phyloP scores from a whole-genome alignment of 2,797 vertebrate genomes.

The Tapera naevia region DNA sequence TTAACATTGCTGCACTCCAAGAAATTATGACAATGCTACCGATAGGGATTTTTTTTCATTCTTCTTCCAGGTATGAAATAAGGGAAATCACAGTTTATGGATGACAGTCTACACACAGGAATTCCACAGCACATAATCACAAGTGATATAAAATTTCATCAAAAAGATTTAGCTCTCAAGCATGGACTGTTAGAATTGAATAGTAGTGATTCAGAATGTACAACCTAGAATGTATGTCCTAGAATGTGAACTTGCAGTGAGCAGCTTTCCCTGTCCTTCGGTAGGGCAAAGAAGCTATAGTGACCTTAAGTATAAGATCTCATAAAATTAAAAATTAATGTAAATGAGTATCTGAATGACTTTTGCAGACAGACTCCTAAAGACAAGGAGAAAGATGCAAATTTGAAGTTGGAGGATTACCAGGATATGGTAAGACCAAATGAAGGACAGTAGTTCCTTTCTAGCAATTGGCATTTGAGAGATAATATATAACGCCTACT shows the following conservation, averaged over 20 bases:
- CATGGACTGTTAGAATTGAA: neutral
- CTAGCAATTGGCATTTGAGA: neutral
- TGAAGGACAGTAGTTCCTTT: neutral
- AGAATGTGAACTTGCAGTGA: neutral
- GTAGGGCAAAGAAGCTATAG: neutral
- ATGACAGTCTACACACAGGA: neutral
- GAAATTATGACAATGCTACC: neutral
- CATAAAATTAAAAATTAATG: neutral
- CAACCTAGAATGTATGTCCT: neutral
- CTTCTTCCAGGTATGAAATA: neutral
- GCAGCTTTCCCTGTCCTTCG: neutral
- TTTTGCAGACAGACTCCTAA: neutral
- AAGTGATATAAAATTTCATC: neutral
- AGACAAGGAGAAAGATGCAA: neutral
- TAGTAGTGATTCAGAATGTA: neutral
- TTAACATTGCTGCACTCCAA: neutral
- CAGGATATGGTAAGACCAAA: neutral
- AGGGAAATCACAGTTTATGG: neutral
- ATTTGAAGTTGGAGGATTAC: neutral
- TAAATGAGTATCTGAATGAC: neutral
- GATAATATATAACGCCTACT: neutral
- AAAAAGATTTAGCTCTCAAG: neutral
- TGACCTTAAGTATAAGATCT: neutral
- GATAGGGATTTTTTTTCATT: neutral
- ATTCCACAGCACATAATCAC: neutral